Evolutionary conservation across 2,113 vertebrate genomes (phyloP).

Genomic region (Heliornis fulica): DNA sequence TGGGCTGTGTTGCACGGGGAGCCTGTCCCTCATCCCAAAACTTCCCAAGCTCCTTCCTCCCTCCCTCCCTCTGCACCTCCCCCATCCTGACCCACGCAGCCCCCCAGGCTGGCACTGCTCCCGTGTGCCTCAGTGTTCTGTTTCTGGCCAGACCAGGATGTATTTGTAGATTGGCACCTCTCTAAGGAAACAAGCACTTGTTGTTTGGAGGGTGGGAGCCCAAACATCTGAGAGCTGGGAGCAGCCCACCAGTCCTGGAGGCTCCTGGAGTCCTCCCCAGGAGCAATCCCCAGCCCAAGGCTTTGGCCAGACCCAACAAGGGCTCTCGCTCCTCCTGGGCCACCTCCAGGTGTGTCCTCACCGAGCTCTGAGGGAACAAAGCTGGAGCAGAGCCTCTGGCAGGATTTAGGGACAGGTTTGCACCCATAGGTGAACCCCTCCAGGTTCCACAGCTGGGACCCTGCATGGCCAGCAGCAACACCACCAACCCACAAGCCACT

Average conservation of each 20-base stretch:
- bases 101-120: neutral
- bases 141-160: neutral
- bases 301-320: neutral
- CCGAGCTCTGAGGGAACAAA: neutral
- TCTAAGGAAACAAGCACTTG: neutral
- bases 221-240: neutral
- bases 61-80: neutral
- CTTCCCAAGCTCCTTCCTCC: neutral
- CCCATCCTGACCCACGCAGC: neutral
- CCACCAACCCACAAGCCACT: neutral
- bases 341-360: fast-evolving
- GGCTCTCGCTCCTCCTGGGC: neutral
- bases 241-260: too few species aligned
- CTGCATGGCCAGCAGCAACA: fast-evolving
- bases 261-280: neutral
- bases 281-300: neutral
- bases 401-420: neutral
- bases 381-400: neutral
- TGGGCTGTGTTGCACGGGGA: fast-evolving
- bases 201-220: neutral
- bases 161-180: neutral
- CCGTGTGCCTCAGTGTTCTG: neutral
- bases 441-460: fast-evolving
- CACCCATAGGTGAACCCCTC: neutral
- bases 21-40: neutral